Base-by-base conservation (phyloP, 2,888 invertebrate species). In the Sisyra terminalis region DNA sequence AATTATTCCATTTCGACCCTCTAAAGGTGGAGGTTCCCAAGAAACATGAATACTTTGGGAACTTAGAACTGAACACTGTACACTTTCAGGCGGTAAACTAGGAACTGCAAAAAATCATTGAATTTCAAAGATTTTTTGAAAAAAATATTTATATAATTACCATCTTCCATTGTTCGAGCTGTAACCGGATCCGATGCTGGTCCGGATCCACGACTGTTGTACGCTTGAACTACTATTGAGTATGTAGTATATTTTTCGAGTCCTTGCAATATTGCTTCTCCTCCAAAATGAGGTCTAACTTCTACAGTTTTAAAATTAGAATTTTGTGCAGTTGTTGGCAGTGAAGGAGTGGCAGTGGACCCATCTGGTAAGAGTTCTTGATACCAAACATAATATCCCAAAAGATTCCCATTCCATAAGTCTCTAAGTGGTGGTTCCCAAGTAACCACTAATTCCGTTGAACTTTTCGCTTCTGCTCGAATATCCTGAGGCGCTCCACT, bases 401-500 rank as follows among this genome's bases (percentile, higher is more conserved):
- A 69, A 49, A 88, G 71, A 54, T 85, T 84, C 35, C 88, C 88
- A 57, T 88, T 87, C 86, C 88, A 88, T 46, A 82, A 69, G 55
- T 87, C 85, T 52, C 80, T 71, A 53, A 82, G 76, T 15, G 89
- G 89, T 24, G 89, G 83, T 59, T 87, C 85, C 89, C 88, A 89
- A 41, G 77, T 80, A 37, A 88, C 80, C 47, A 78, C 74, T 46
- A 88, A 69, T 62, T 87, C 87, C 1, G 86, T 85, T 6, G 87
- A 87, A 59, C 83, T 84, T 59, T 83, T 80, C 1, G 88, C 74
- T 61, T 87, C 85, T 35, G 83, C 83, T 52, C 82, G 72, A 43
- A 89, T 77, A 55, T 87, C 84, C 49, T 80, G 55, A 6, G 88
- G 87, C 24, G 86, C 78, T 1, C 87, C 88, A 51, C 79, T 83